phyloP scores from a whole-genome alignment of 92 coral and sea anemone species.

The Siderastrea siderea region DNA sequence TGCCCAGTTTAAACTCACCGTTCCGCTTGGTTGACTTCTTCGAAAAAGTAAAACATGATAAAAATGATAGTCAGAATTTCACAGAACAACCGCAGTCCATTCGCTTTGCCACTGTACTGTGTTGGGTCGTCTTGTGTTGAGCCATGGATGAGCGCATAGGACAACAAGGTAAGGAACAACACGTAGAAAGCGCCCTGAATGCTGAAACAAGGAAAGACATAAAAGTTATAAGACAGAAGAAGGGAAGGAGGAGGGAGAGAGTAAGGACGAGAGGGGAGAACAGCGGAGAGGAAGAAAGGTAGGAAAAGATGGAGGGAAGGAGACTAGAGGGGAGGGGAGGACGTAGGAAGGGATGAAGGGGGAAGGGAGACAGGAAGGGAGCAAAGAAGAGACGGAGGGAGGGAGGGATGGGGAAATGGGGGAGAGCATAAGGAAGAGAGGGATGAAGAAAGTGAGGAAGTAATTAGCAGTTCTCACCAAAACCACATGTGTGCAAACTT shows the following conservation, averaged over 20 bases:
- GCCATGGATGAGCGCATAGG: slow-evolving; percentile 89
- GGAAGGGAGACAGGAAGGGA: background rate
- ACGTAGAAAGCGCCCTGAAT: slow-evolving; percentile 80
- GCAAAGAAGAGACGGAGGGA: background rate
- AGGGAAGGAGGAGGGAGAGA: background rate
- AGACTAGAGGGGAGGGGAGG: background rate
- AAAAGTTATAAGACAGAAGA: background rate
- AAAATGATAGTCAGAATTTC: slow-evolving; percentile 79
- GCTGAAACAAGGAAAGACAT: slow-evolving; percentile 47
- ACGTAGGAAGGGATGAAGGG: background rate
- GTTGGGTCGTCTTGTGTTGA: slow-evolving; percentile 80
- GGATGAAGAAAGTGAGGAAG: background rate
- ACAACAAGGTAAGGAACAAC: slow-evolving; percentile 80
- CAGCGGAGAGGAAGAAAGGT: background rate
- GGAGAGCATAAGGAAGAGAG: background rate
- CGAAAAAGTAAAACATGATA: slow-evolving; percentile 81
- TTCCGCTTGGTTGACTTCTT: slow-evolving; percentile 84
- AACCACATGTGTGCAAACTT: slow-evolving; percentile 88
- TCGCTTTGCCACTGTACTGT: slow-evolving; percentile 78
- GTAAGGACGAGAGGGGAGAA: background rate
- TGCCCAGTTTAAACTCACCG: slow-evolving; percentile 57
- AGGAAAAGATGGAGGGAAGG: background rate
- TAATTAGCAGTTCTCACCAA: slow-evolving; percentile 49
- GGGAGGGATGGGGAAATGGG: background rate
- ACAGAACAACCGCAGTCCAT: slow-evolving; percentile 87